A percentile compares a stretch with the other conserved stretches of the same genome.
These are phyloP conservation scores for Donacobius atricapilla DNA, from an alignment of 2,113 vertebrate genomes.

Conservation along the genomic window DNA sequence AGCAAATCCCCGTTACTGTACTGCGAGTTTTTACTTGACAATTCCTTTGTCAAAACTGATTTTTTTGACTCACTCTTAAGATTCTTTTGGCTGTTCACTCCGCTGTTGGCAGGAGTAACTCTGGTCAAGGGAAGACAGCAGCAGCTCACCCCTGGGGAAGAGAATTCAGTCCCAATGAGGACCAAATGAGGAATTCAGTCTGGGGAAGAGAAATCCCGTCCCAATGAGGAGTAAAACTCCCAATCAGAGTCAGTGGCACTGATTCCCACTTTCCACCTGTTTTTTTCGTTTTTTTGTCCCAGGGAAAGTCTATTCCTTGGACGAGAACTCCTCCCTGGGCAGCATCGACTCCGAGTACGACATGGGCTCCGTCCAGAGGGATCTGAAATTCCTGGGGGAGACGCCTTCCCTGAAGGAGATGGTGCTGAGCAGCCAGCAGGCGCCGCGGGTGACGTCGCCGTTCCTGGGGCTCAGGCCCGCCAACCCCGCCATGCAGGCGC, in stretches of 20 bases:
- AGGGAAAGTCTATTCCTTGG: constrained; percentile 88
- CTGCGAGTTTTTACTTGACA: background rate
- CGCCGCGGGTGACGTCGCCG: constrained; percentile 69
- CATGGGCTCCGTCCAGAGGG: constrained; percentile 87
- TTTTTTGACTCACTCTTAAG: background rate
- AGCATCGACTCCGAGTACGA: constrained; percentile 91
- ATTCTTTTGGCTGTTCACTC: background rate
- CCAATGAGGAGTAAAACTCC: background rate
- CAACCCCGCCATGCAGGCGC: constrained; percentile 88
- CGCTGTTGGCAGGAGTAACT: background rate
- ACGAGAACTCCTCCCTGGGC: constrained; percentile 87
- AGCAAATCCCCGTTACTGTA: background rate
- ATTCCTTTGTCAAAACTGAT: background rate
- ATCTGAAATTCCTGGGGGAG: constrained; percentile 86
- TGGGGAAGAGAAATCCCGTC: background rate
- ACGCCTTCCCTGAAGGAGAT: constrained; percentile 81
- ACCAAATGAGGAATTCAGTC: too few species aligned
- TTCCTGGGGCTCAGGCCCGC: constrained; percentile 84
- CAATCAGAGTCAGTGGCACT: background rate
- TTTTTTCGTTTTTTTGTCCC: background rate
- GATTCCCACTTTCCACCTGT: background rate
- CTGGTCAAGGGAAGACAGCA: background rate
- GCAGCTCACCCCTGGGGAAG: background rate
- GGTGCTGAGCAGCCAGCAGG: constrained; percentile 75
- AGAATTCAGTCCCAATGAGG: background rate